Evolutionary conservation across 2,797 vertebrate genomes (phyloP), one percentile per base, ranked within the genome.

Genomic region (Lateolabrax maculatus): DNA sequence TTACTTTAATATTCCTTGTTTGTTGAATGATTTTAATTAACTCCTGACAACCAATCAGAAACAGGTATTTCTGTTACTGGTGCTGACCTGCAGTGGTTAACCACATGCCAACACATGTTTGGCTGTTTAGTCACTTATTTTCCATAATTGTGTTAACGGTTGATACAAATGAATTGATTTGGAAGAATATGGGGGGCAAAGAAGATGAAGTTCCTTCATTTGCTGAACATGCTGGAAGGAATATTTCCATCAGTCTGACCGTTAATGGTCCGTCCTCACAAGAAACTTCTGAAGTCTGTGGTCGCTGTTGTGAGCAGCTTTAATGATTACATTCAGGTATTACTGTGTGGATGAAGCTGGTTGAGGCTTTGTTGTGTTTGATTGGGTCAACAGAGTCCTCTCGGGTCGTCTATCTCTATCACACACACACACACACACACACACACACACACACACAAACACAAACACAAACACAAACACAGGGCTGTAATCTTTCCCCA

Each of bases 401-500:
- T 60, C 57, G 56, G 25, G 56, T 36, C 57, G 16, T 39, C n/a
- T 36, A 34, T 44, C 46, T 39, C 62, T 27, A 61, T 65, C 6
- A 49, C 19, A 49, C 12, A 34, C 72, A 71, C 7, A 65, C 53
- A 63, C 31, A 34, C 31, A 1, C 77, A 34, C 31, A 34, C 31
- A n/a, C 6, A 49, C 19, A 49, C 12, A 34, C 72, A 71, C 7
- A 65, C 53, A 63, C 31, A 34, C 31, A 1, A 77, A 34, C 31
- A 34, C 31, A n/a, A 37, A 64, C 27, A 46, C n/a, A n/a, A n/a
- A 71, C 7, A 64, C 53, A 63, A 0, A 79, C 43, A 64, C 29
- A 46, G 48, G 66, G 51, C 70, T 16, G n/a, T n/a, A 75, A 71
- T 71, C 77, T 64, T 44, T 65, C 76, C 77, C 63, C 71, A 63